phyloP scores from a whole-genome alignment of 2,797 vertebrate genomes.

The Coracias cyanogaster region DNA sequence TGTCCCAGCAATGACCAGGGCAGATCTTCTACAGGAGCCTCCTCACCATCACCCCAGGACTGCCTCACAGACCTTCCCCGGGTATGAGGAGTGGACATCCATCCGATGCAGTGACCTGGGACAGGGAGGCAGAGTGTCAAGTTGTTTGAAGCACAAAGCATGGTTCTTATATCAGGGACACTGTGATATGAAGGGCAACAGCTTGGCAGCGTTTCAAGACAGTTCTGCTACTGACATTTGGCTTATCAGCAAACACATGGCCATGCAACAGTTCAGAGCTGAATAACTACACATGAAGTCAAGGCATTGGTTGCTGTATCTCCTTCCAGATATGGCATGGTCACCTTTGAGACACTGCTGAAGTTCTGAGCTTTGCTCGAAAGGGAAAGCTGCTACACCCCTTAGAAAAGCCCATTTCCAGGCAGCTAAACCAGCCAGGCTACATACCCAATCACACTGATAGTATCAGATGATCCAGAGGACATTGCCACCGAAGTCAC shows the following conservation, averaged over 20 bases:
- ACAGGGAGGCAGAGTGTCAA: rapidly evolving
- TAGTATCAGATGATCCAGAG: rapidly evolving
- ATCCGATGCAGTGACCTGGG: rapidly evolving
- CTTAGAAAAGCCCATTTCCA: neutral
- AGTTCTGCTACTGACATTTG: neutral
- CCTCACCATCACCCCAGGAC: neutral
- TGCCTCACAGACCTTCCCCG: neutral
- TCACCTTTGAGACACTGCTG: neutral
- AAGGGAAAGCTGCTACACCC: neutral
- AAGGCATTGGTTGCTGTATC: neutral
- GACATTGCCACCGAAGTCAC: neutral
- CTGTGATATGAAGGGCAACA: neutral
- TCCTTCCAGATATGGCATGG: neutral
- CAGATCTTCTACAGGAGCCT: neutral
- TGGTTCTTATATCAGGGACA: rapidly evolving
- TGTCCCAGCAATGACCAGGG: neutral
- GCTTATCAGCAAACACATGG: neutral
- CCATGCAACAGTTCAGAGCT: neutral
- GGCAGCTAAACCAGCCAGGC: neutral
- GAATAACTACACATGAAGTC: neutral
- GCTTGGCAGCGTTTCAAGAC: neutral
- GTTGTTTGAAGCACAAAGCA: neutral
- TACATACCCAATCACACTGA: neutral
- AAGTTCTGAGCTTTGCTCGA: neutral
- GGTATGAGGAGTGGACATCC: neutral